These are phyloP conservation scores for Buceros bicornis DNA, from an alignment of 2,797 vertebrate species.

Conservation along the genomic window DNA sequence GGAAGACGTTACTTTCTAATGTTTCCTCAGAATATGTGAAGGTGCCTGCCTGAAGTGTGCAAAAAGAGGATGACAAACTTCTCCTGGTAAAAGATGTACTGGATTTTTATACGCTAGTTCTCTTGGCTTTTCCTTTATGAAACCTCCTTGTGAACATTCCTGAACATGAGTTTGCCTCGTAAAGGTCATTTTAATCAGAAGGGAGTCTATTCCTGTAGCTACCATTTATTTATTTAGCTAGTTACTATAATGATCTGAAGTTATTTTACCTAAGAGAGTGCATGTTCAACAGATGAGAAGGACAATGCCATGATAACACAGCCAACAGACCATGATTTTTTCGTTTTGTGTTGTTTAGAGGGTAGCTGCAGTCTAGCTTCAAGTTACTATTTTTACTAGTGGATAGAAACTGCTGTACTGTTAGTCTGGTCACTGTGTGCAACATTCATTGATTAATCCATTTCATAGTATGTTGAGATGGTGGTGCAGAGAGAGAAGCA, in stretches of 20 bases:
- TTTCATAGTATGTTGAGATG: background rate
- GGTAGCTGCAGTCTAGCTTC: background rate
- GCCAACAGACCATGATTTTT: background rate
- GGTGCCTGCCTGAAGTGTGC: background rate
- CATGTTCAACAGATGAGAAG: background rate
- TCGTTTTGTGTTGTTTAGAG: background rate
- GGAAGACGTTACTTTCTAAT: background rate
- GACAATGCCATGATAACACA: background rate
- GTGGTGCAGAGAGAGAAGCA: background rate
- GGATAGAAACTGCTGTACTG: background rate
- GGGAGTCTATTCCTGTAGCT: background rate
- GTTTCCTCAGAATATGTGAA: background rate
- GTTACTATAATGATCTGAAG: background rate
- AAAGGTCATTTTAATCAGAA: slow-evolving; percentile 30
- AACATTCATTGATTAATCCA: background rate
- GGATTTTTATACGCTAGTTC: background rate
- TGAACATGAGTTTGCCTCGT: background rate
- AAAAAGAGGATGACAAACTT: background rate
- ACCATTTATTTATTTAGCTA: background rate
- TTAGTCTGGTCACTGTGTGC: background rate
- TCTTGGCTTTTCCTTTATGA: background rate
- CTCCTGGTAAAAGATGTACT: background rate
- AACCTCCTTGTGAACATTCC: background rate
- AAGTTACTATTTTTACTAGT: background rate
- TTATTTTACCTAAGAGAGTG: background rate